Base-by-base conservation (phyloP, 2,113 vertebrate genomes). In the Aix galericulata region DNA sequence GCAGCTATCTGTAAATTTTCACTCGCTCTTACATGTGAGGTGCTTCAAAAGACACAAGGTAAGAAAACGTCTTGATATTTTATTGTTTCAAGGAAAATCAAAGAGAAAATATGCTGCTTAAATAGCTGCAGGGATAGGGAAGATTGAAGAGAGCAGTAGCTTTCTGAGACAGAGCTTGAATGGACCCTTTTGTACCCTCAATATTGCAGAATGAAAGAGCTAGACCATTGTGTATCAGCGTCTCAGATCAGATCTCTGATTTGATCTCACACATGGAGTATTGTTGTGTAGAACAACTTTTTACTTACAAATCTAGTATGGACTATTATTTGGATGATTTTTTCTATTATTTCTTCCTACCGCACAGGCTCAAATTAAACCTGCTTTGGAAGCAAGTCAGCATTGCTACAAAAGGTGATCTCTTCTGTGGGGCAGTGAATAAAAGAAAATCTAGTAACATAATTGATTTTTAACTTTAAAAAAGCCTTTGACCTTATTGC, bases 391-490 rank as follows among this genome's bases (percentile, higher is more conserved):
- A 73, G 55, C 27, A 78, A 60, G 68, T 60, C 59, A 62, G 21
- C 44, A 26, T 60, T 72, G 42, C 34, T 84, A 9, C 29, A 44
- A 82, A 84, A 32, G 73, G 81, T 73, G 21, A 60, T 36, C 8
- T 68, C 36, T 72, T 81, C 52, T 56, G 18, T 40, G 52, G 69
- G 29, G 42, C 73, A 48, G 29, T 34, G 50, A 56, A 64, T 88
- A 64, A 17, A 52, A 68, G 29, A 38, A 77, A 90, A 76, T 50
- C 76, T 63, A 32, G 59, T 50, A 26, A 71, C 58, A 12, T 2
- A 80, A 55, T 52, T 67, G 22, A 55, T 63, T 86, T 90, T 88
- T 77, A 75, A 46, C 42, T 95, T 88, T 68, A 32, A 75, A 44
- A 77, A 88, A 75, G 36, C 42, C 21, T 95, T 75, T 83, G 79